A percentile compares a stretch with the other conserved stretches of the same genome.
Conservation (phyloP, 2,113 vertebrate genomes). For the Malurus alboscapulatus region DNA sequence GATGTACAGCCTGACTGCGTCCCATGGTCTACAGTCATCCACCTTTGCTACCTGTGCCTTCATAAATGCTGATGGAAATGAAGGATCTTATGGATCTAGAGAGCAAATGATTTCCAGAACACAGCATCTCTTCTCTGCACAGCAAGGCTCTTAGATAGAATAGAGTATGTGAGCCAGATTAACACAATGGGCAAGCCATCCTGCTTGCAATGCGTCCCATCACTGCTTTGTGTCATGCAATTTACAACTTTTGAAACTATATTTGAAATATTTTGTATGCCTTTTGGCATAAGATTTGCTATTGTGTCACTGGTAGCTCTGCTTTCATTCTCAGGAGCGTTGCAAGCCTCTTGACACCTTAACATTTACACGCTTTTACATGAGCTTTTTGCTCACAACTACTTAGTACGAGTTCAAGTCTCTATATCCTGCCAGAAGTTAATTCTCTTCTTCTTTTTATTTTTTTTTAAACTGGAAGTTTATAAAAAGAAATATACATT, state of each 20-base stretch:
- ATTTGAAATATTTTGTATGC: not conserved
- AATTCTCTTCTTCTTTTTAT: fast-evolving
- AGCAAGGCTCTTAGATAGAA: not conserved
- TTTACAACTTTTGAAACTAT: not conserved
- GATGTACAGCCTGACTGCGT: not conserved
- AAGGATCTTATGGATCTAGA: not conserved
- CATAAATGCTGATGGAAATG: not conserved
- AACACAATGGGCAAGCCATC: not conserved
- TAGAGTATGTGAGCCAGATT: not conserved
- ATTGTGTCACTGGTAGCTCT: not conserved
- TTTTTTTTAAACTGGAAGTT: not conserved
- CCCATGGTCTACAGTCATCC: not conserved
- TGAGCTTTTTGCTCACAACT: not conserved
- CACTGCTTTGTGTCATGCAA: not conserved
- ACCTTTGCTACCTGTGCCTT: not conserved
- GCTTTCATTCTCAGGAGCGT: not conserved
- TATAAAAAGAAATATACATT: not conserved
- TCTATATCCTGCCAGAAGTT: not conserved
- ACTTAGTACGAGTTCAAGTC: not conserved
- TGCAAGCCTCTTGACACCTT: not conserved
- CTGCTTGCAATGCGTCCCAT: not conserved
- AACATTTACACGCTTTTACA: not conserved
- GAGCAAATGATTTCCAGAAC: not conserved
- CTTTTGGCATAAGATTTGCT: not conserved
- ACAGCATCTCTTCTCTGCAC: not conserved